Percentiles rank a stretch among this genome's conserved stretches.
Conservation (phyloP, 92 coral and sea anemone species). For the Phenganax marumi region DNA sequence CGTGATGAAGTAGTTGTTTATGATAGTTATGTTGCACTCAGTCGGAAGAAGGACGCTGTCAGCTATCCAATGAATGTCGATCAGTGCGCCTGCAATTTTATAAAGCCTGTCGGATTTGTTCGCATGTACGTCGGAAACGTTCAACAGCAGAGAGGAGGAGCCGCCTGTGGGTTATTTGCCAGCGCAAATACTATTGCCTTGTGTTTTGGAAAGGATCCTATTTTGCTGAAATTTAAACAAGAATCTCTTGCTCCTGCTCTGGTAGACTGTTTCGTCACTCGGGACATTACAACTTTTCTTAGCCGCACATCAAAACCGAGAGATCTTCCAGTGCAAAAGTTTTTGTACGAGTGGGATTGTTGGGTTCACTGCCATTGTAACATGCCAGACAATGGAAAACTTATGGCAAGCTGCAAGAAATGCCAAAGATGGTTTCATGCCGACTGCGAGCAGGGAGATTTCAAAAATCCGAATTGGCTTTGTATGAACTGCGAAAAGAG, state of each 20-base stretch:
- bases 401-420: conserved; percentile 48
- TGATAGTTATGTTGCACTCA: conserved; percentile 40
- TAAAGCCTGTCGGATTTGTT: conserved; percentile 11
- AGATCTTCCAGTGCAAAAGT: conserved; percentile 3
- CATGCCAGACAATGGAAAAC: conserved; percentile 58
- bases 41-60: conserved; percentile 14
- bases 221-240: conserved; percentile 35
- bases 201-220: conserved; percentile 39
- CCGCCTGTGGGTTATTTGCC: conserved; percentile 27
- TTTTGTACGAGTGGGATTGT: conserved; percentile 51
- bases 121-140: conserved; percentile 6
- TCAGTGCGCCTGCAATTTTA: conserved; percentile 39
- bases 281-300: conserved; percentile 35
- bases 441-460: conserved; percentile 30
- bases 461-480: conserved; percentile 15
- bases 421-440: conserved; percentile 60
- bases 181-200: neutral
- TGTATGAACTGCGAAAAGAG: conserved; percentile 11
- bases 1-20: conserved; percentile 28
- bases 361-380: conserved; percentile 50
- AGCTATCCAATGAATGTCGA: conserved; percentile 62
- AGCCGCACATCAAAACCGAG: neutral
- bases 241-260: conserved; percentile 43
- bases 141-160: conserved; percentile 31
- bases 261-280: neutral